Conservation (phyloP, 1,140 invertebrate species). For the Diachasma alloeum region DNA sequence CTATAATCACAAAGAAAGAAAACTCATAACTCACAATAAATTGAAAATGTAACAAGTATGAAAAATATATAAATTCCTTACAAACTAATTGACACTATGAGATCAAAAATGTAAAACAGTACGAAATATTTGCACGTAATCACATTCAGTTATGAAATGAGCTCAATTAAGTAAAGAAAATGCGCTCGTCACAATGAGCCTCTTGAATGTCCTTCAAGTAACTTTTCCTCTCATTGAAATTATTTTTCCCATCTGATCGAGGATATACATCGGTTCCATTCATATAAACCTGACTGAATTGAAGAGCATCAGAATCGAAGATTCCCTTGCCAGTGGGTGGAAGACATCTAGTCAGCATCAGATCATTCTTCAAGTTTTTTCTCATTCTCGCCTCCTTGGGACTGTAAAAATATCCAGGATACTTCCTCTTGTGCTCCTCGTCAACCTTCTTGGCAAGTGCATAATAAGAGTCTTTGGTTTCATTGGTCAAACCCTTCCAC, state of each 20-base stretch:
- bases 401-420: conserved; percentile 64
- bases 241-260: neutral
- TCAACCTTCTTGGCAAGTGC: conserved; percentile 56
- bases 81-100: neutral
- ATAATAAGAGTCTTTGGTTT: conserved; percentile 62
- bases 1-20: too few relatives aligned
- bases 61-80: neutral
- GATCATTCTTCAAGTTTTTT: conserved; percentile 47
- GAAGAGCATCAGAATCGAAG: conserved; percentile 33
- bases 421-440: conserved; percentile 64
- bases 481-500: conserved; percentile 63
- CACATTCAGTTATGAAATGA: neutral
- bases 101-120: neutral
- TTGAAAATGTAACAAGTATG: neutral
- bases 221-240: neutral
- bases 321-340: neutral
- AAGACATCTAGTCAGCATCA: conserved; percentile 3
- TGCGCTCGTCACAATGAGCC: neutral
- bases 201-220: neutral
- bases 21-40: too few relatives aligned
- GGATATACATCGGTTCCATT: neutral
- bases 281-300: conserved; percentile 22
- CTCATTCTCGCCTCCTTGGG: conserved; percentile 59
- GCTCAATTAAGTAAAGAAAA: neutral
- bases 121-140: neutral